phyloP scores from a whole-genome alignment of 2,888 invertebrate species.

The Cactoblastis cactorum region DNA sequence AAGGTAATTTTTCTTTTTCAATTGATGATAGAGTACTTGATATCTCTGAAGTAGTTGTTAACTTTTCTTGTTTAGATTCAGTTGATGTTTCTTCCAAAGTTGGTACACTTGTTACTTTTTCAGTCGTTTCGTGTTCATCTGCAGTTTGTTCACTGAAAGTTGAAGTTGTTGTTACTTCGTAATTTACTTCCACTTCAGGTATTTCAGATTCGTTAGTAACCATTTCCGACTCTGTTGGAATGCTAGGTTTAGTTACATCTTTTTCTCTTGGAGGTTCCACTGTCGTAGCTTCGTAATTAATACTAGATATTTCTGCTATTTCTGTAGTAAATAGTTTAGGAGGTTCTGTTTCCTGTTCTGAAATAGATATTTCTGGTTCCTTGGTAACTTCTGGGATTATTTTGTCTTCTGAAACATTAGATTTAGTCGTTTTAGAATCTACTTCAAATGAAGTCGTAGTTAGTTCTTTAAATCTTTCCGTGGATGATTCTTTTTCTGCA shows the following conservation, averaged over 20 bases:
- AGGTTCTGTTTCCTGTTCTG: not conserved
- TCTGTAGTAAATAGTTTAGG: not conserved
- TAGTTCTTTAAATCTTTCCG: not conserved
- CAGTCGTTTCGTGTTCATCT: not conserved
- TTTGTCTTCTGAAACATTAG: not conserved
- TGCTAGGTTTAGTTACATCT: conserved; percentile 1
- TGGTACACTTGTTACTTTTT: not conserved
- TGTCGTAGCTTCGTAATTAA: not conserved
- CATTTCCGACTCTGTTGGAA: not conserved
- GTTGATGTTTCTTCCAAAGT: not conserved
- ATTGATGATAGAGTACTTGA: conserved; percentile 19
- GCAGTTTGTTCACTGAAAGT: not conserved
- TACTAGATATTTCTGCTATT: not conserved
- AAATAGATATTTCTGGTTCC: not conserved
- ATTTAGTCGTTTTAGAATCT: not conserved
- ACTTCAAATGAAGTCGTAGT: not conserved
- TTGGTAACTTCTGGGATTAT: not conserved
- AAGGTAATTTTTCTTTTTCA: conserved; percentile 25
- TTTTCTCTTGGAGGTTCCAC: not conserved
- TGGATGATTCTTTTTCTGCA: not conserved
- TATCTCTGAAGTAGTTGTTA: conserved; percentile 22
- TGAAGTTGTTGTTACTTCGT: not conserved
- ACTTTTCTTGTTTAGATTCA: conserved; percentile 21
- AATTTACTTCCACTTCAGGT: not conserved
- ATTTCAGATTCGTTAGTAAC: not conserved